Percentiles rank a stretch among this genome's conserved stretches.
phyloP scores from a whole-genome alignment of 2,888 invertebrate species.

The Baronia brevicornis region DNA sequence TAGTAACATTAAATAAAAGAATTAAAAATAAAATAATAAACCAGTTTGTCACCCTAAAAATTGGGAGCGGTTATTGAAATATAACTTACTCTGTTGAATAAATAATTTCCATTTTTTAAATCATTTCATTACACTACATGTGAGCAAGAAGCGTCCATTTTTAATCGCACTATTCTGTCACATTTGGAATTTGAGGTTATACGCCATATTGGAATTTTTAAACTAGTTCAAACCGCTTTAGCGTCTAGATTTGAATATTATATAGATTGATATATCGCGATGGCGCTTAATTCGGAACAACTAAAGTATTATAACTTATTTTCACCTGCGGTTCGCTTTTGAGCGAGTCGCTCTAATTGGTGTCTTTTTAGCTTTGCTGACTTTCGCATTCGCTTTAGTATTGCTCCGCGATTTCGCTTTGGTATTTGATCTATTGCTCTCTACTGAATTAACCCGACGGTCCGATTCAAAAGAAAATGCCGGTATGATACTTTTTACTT shows the following conservation, averaged over 20 bases:
- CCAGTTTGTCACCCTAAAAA: constrained; percentile 15
- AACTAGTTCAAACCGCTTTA: constrained; percentile 30
- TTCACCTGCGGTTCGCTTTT: constrained; percentile 50
- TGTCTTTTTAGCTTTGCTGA: constrained; percentile 39
- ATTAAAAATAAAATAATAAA: constrained; percentile 33
- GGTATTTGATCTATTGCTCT: constrained; percentile 36
- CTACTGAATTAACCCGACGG: constrained; percentile 40
- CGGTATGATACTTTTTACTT: constrained; percentile 41
- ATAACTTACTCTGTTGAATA: constrained; percentile 43
- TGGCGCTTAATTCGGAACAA: constrained; percentile 14
- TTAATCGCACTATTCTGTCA: constrained; percentile 42
- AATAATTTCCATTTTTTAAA: constrained; percentile 33
- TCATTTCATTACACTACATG: constrained; percentile 29
- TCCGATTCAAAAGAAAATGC: constrained; percentile 58
- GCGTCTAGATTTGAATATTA: constrained; percentile 30
- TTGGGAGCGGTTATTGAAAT: constrained; percentile 31
- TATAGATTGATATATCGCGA: no score
- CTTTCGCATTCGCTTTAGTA: constrained; percentile 20
- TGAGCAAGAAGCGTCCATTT: constrained; percentile 46
- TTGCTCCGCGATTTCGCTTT: constrained; percentile 29
- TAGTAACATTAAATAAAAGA: constrained; percentile 69
- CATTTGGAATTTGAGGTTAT: constrained; percentile 48
- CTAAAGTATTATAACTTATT: no score
- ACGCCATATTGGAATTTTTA: constrained; percentile 27
- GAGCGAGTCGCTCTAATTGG: constrained; percentile 41